phyloP scores from a whole-genome alignment of 1,140 invertebrate species.

The Cyphomyrmex costatus region DNA sequence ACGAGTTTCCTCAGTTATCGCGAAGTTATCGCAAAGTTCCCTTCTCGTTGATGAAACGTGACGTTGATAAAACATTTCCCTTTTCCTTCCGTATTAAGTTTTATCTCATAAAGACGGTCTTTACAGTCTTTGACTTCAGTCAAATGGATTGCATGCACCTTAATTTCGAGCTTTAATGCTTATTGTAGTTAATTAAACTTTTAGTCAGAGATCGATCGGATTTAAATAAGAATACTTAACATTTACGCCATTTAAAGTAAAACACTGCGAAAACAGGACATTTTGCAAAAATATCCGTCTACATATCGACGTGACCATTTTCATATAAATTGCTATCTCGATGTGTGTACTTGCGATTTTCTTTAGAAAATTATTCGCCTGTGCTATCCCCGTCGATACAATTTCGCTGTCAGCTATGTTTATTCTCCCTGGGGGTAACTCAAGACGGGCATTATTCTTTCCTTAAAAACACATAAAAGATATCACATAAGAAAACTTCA shows the following conservation, averaged over 20 bases:
- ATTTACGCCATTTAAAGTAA: neutral
- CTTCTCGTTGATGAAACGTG: slow-evolving; percentile 50
- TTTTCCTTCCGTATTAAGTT: slow-evolving; percentile 47
- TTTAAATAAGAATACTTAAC: neutral
- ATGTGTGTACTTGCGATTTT: slow-evolving; percentile 23
- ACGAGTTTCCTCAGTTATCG: slow-evolving; percentile 52
- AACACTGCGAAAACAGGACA: neutral
- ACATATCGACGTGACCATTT: slow-evolving; percentile 7
- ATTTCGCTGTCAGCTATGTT: slow-evolving; percentile 27
- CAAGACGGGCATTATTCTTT: slow-evolving; percentile 44
- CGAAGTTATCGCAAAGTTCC: slow-evolving; percentile 44
- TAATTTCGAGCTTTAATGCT: neutral
- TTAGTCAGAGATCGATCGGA: neutral
- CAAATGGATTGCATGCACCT: slow-evolving; percentile 21
- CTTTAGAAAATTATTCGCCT: slow-evolving; percentile 44
- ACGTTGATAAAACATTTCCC: slow-evolving; percentile 62
- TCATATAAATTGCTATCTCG: slow-evolving; percentile 33
- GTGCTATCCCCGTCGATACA: slow-evolving; percentile 38
- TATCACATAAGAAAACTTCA: slow-evolving; percentile 15
- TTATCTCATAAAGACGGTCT: slow-evolving; percentile 19
- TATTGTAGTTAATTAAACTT: slow-evolving; percentile 8
- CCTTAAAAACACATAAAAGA: slow-evolving; percentile 45
- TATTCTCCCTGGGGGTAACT: neutral
- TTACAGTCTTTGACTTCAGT: slow-evolving; percentile 20
- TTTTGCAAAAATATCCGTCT: neutral